phyloP scores from a whole-genome alignment of 2,113 vertebrate genomes.

The Physeter macrocephalus region DNA sequence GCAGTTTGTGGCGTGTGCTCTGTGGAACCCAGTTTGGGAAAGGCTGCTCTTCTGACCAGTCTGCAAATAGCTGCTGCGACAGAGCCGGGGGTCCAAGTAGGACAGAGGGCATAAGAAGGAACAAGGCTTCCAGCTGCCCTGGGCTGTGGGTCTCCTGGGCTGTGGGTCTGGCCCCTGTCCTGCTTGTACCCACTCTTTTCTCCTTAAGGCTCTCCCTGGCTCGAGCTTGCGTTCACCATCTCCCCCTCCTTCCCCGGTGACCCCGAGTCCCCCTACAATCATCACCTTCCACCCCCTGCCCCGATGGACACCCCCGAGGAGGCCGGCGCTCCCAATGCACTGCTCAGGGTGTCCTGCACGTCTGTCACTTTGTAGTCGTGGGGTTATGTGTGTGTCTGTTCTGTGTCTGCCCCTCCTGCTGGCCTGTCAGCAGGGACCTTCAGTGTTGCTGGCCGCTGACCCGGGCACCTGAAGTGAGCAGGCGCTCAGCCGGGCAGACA shows the following conservation, averaged over 20 bases:
- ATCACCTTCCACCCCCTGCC: not conserved
- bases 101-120: fast-evolving
- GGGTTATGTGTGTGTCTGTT: not conserved
- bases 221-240: not conserved
- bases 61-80: not conserved
- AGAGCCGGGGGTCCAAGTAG: not conserved
- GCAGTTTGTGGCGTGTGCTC: fast-evolving
- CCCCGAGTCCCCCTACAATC: not conserved
- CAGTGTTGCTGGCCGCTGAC: not conserved
- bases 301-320: not conserved
- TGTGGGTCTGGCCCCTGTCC: fast-evolving
- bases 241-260: not conserved
- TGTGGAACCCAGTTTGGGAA: not conserved
- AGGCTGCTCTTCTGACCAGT: not conserved
- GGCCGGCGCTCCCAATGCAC: fast-evolving
- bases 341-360: not conserved
- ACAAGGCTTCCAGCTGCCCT: not conserved
- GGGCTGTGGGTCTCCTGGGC: too few species aligned
- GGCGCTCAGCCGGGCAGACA: fast-evolving
- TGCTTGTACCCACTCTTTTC: not conserved
- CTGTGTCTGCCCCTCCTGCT: not conserved
- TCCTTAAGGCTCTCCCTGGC: not conserved
- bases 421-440: not conserved
- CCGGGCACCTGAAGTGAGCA: not conserved
- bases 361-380: not conserved